Conservation (phyloP, 1,140 invertebrate genomes). For the Zophobas morio region DNA sequence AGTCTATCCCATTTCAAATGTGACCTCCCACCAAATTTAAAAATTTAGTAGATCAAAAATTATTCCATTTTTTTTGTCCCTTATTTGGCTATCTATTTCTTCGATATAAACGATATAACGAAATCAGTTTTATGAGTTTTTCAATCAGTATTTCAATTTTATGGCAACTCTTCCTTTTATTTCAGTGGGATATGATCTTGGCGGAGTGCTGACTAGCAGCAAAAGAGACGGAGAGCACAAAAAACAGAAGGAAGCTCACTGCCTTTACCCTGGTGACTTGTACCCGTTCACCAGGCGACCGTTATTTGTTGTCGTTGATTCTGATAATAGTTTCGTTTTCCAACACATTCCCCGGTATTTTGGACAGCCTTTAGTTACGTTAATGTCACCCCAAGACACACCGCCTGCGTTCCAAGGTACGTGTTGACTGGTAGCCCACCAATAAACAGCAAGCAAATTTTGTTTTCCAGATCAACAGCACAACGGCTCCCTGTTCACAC, state of each 20-base stretch:
- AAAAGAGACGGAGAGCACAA: constrained; percentile 81
- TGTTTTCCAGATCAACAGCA: constrained; percentile 84
- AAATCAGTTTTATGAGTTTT: too few species aligned
- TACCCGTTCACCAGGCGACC: constrained; percentile 94
- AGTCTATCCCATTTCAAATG: too few species aligned
- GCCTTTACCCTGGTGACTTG: constrained; percentile 93
- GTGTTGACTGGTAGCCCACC: neutral
- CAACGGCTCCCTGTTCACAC: constrained; percentile 94
- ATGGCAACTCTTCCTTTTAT: neutral
- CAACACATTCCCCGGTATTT: constrained; percentile 93
- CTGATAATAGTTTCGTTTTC: constrained; percentile 95
- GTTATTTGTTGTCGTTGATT: constrained; percentile 94
- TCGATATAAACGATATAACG: too few species aligned
- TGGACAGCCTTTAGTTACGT: constrained; percentile 93
- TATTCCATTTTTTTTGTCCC: neutral
- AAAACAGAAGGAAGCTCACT: constrained; percentile 83
- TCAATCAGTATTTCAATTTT: too few species aligned
- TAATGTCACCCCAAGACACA: constrained; percentile 94
- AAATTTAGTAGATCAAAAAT: neutral
- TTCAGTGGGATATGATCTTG: constrained; percentile 92
- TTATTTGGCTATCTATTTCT: neutral
- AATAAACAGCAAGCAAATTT: neutral
- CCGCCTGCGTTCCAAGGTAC: constrained; percentile 87
- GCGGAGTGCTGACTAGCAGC: constrained; percentile 90
- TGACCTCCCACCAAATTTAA: neutral